Evolutionary conservation across 2,113 vertebrate genomes (phyloP).

Genomic region (Laticauda colubrina): DNA sequence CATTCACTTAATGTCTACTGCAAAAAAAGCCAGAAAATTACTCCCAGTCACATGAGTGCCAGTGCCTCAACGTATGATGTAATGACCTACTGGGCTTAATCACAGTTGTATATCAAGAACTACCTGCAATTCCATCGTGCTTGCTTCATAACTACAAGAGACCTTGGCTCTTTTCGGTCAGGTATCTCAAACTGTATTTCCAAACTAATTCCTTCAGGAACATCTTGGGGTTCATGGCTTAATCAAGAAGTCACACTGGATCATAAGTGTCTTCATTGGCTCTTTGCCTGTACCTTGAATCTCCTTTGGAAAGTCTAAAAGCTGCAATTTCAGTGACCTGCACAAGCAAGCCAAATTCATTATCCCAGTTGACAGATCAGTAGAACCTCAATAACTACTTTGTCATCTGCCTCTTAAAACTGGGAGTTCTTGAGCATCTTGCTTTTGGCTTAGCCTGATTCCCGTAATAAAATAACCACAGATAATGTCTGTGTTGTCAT

Average conservation of each 20-base stretch:
- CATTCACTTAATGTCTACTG: neutral
- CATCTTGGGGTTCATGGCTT: neutral
- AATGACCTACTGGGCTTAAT: neutral
- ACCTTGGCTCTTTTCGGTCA: neutral
- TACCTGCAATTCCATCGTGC: neutral
- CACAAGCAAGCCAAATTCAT: neutral
- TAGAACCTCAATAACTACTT: neutral
- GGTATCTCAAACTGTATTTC: neutral
- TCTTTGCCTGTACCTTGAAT: neutral
- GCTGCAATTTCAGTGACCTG: neutral
- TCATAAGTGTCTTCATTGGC: neutral
- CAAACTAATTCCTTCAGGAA: neutral
- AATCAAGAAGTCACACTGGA: neutral
- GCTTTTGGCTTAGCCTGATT: neutral
- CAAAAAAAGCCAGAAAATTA: neutral
- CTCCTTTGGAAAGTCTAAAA: neutral
- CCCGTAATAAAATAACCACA: neutral
- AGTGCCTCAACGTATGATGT: neutral
- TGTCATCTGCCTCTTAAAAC: neutral
- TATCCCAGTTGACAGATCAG: neutral
- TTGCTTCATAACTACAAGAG: neutral
- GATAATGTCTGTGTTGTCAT: neutral
- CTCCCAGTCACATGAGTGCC: neutral
- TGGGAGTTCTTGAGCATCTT: neutral
- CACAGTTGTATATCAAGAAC: neutral